Conservation (phyloP, 2,888 invertebrate species). For the Cantharis lateralis region DNA sequence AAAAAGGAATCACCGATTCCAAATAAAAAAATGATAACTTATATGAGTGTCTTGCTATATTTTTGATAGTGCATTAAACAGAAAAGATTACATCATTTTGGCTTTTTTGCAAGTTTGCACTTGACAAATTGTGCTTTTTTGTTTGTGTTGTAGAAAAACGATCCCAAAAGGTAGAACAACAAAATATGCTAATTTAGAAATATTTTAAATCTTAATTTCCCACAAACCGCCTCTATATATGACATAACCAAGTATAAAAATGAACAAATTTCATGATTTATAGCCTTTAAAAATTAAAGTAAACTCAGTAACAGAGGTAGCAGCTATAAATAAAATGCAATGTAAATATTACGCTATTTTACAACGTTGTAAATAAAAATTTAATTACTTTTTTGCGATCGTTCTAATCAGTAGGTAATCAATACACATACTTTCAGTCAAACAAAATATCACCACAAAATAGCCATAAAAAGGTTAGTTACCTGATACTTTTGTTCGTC, state of each 20-base stretch:
- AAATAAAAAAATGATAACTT: neutral
- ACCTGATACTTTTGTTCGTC: neutral
- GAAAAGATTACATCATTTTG: neutral
- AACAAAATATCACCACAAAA: neutral
- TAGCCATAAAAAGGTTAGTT: neutral
- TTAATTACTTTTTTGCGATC: neutral
- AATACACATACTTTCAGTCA: neutral
- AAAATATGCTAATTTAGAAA: neutral
- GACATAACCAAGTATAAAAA: too few species aligned
- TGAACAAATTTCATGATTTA: neutral
- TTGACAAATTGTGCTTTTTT: neutral
- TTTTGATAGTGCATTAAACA: neutral
- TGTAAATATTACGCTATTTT: neutral
- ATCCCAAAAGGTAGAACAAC: neutral
- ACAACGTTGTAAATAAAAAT: neutral
- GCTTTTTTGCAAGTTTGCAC: neutral
- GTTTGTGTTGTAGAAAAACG: neutral
- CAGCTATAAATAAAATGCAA: neutral
- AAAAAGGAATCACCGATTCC: neutral
- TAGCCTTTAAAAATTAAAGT: neutral
- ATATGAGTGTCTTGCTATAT: neutral
- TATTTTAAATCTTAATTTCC: neutral
- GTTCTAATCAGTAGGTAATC: neutral
- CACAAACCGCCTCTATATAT: too few species aligned
- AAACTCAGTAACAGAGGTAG: neutral